Base-by-base conservation (phyloP, 2,888 invertebrate genomes). In the Exephanes ischioxanthus region DNA sequence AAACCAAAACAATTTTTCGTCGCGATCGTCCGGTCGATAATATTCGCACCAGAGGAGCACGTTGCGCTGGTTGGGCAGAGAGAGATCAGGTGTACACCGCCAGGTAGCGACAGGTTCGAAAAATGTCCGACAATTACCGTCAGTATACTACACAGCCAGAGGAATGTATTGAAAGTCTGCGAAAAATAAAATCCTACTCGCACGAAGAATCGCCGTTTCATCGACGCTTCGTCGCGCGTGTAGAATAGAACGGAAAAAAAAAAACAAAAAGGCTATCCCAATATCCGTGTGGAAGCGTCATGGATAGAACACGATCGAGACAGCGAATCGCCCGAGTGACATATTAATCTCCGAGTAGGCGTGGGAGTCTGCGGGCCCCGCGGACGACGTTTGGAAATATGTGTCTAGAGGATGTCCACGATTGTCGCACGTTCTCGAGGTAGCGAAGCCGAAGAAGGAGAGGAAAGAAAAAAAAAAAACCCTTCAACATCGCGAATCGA, bases 81-180 rank as follows among this genome's bases (percentile, higher is more conserved):
- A 53, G 61, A 58, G 58, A 51, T 82, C 37, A 33, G 66, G 16
- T 51, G 63, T 67, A 9, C 22, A 14, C 41, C 71, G 58, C 61
- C 19, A 85, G 83, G 67, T 85, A 63, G 66, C 85, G 72, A 58
- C 16, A 55, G 48, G 41, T 66, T 76, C 80, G 66, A 80, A 85
- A 83, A 76, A 83, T 85, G 82, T 83, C 85, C 63, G 85, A 83
- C 83, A 83, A 80, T 80, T 55, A 63, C 61, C 41, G 55, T 77
- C 51, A 78, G 85, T 48, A 73, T 79, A 66, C 82, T 82, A 71
- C 55, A 71, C 70, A 63, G 48, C 70, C 72, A 63, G 16, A 45
- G 70, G 37, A 72, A 80, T 63, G 61, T 58, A 51, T 22, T n/a
- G 30, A 14, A 26, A 22, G 14, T 14, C 37, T 80, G 51, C 63